phyloP scores from a whole-genome alignment of 2,113 vertebrate genomes.

The Apodemus speciosus region DNA sequence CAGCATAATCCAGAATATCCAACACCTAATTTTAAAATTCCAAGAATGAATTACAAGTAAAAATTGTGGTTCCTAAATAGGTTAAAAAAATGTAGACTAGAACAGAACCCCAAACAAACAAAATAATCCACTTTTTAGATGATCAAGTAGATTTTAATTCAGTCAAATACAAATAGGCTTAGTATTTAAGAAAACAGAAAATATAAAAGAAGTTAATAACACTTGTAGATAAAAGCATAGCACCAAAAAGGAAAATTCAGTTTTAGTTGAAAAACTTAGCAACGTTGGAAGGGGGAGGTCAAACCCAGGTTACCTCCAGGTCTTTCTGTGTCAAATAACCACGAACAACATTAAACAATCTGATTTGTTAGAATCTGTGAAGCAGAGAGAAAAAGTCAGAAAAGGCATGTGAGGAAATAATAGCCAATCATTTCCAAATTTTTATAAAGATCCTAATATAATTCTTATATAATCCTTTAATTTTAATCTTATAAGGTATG shows the following conservation, averaged over 20 bases:
- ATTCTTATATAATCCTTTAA: too few species aligned
- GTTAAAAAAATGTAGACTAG: background rate
- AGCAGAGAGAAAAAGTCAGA: background rate
- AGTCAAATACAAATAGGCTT: background rate
- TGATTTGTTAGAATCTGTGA: background rate
- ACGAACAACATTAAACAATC: background rate
- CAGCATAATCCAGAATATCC: background rate
- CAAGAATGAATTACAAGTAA: background rate
- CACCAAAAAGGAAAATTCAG: constrained; percentile 7
- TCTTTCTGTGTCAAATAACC: background rate
- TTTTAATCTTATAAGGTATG: too few species aligned
- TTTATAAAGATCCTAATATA: constrained; percentile 27
- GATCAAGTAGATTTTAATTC: background rate
- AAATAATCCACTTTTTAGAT: constrained; percentile 9
- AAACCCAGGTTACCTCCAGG: background rate
- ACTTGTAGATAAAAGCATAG: background rate
- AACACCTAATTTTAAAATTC: background rate
- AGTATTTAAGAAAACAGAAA: constrained; percentile 42
- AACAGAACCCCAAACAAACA: background rate
- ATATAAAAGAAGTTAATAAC: background rate
- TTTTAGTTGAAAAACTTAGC: background rate
- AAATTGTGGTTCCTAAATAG: background rate
- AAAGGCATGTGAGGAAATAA: constrained; percentile 43
- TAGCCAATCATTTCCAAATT: background rate
- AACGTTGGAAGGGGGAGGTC: background rate